A percentile compares a stretch with the other conserved stretches of the same genome.
Evolutionary conservation across 1,140 invertebrate genomes (phyloP).

Genomic region (Papilio glaucus): DNA sequence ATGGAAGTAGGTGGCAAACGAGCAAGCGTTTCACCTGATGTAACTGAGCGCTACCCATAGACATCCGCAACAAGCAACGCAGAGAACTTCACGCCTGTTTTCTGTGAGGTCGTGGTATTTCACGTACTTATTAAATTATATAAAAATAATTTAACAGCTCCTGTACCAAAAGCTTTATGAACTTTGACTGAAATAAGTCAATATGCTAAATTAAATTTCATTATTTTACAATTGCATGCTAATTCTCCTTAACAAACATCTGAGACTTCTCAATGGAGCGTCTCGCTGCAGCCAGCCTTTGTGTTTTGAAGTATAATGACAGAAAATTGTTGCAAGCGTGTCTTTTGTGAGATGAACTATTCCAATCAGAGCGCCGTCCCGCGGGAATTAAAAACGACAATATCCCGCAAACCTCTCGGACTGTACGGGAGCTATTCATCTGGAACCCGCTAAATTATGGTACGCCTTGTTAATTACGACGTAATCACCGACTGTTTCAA

Average conservation of each 20-base stretch:
- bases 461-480: conserved; percentile 27
- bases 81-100: too few species aligned
- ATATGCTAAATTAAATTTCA: not conserved
- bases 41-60: too few species aligned
- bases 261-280: conserved; percentile 51
- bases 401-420: conserved; percentile 27
- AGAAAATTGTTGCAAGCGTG: conserved; percentile 67
- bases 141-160: too few species aligned
- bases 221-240: conserved; percentile 2
- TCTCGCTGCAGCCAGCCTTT: conserved; percentile 59
- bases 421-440: not conserved
- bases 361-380: conserved; percentile 59
- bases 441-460: conserved; percentile 5
- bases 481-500: too few species aligned
- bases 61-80: too few species aligned
- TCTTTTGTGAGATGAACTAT: conserved; percentile 70
- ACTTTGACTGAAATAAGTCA: too few species aligned
- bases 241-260: conserved; percentile 62
- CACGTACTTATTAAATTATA: too few species aligned
- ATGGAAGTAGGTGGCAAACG: too few species aligned
- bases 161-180: too few species aligned
- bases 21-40: too few species aligned
- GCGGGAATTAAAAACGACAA: conserved; percentile 57
- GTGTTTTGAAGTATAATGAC: conserved; percentile 72
- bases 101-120: too few species aligned